Conservation (phyloP, 2,113 vertebrate species). For the Aix galericulata region DNA sequence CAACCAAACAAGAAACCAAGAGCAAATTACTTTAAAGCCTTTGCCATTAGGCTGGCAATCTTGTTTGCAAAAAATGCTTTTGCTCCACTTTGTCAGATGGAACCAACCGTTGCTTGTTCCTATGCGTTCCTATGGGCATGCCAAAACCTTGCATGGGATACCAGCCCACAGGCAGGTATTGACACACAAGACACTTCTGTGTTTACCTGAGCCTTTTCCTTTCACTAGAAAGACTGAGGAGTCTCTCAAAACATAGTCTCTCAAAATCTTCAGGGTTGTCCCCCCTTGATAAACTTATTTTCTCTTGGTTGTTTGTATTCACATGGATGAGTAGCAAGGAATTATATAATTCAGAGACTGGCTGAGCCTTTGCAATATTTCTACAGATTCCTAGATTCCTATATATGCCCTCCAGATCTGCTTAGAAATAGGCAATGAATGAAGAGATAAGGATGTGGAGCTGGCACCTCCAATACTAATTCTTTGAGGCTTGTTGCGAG, state of each 20-base stretch:
- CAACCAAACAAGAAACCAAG: too few species aligned
- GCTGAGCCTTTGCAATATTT: background rate
- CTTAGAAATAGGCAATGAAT: background rate
- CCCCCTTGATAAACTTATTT: fast-evolving
- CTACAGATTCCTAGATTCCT: background rate
- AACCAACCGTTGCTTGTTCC: background rate
- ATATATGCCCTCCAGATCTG: background rate
- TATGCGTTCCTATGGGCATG: fast-evolving
- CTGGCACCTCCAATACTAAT: background rate
- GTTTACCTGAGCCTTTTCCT: background rate
- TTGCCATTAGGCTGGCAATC: background rate
- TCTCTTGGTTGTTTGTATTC: background rate
- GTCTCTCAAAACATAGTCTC: background rate
- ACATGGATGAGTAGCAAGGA: background rate
- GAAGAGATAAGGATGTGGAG: background rate
- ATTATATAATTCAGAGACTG: background rate
- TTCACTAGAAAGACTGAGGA: background rate
- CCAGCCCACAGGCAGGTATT: background rate
- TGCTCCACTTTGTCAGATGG: background rate
- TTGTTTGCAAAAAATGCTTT: background rate
- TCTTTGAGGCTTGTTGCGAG: background rate
- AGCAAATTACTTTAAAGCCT: background rate
- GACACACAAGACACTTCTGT: background rate
- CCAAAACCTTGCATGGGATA: background rate
- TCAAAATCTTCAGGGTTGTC: background rate